phyloP scores from a whole-genome alignment of 2,113 vertebrate species.

The Eptesicus fuscus region DNA sequence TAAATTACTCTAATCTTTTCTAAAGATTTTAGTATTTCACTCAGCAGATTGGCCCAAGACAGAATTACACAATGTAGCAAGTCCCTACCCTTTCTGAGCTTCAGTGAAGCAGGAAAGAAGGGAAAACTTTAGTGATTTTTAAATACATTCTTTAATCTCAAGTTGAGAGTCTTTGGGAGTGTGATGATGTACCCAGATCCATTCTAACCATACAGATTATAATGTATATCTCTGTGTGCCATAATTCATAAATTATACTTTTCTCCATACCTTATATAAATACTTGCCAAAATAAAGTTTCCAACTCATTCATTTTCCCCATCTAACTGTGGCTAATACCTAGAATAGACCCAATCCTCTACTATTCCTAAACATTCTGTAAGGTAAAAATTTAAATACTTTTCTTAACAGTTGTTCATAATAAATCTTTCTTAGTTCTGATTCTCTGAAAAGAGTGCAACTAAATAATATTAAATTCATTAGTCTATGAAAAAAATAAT shows the following conservation, averaged over 20 bases:
- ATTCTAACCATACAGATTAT: background rate
- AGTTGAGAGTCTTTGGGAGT: background rate
- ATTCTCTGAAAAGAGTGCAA: background rate
- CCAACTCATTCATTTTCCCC: background rate
- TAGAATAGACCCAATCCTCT: background rate
- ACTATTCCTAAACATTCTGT: background rate
- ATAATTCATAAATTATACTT: background rate
- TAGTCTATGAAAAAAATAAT: background rate
- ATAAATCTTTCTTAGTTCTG: background rate
- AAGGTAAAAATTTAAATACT: background rate
- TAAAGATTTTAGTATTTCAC: background rate
- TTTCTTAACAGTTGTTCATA: background rate
- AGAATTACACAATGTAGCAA: background rate
- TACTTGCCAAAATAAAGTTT: background rate
- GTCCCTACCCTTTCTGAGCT: background rate
- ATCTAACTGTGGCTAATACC: background rate
- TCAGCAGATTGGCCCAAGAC: background rate
- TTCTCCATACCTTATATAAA: background rate
- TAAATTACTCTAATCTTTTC: background rate
- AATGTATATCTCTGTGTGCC: background rate
- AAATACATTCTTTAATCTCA: background rate
- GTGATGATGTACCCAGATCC: background rate
- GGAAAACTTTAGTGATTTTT: background rate
- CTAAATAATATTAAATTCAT: background rate
- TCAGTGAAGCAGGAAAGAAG: background rate